Base-by-base conservation (phyloP, 2,888 invertebrate species). In the Lochmaea capreae region DNA sequence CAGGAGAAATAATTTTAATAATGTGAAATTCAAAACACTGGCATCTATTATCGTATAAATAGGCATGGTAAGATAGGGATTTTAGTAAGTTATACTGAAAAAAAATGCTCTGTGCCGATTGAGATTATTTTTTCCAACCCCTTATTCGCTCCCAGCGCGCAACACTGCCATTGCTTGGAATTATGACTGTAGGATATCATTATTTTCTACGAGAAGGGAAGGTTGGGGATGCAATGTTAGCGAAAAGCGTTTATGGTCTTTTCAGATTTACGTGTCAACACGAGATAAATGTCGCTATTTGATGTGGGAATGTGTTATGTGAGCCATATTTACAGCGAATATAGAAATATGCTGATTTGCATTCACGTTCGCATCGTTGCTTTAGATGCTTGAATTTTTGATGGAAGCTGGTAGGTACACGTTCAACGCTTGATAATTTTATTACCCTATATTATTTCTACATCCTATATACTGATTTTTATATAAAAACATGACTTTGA, bases 191-290 rank as follows among this genome's bases (percentile, higher is more conserved):
- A 70, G 68, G 68, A 70, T 63, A 57, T 70, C 63, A 70, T 70
- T 70, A 54, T 54, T 63, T 43, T 39, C 12, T 43, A 26, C 11
- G 43, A 16, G 62, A n/a, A 26, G 61, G 61, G 52, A 33, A 69
- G 26, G 46, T 46, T 43, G 67, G 59, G 67, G 67, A 67, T 61
- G 39, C 16, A 42, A 43, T 39, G 43, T 11, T 43, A 43, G 63
- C 70, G n/a, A 63, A 65, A 70, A 70, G 54, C 63, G 70, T 70
- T 65, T 70, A 70, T 57, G 63, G 63, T 63, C 57, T 70, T 63
- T 57, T 39, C 66, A 70, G 70, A 70, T 70, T 70, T 70, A 70
- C 70, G 70, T 70, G 70, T 70, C 70, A 70, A 70, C 70, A 70
- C 9, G 70, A 70, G 70, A 70, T 63, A 70, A 61, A 70, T 57